These are phyloP conservation scores for Aplysina aerophoba DNA, from an alignment of 37 sponge, comb jelly and placozoan species.

Conservation along the genomic window DNA sequence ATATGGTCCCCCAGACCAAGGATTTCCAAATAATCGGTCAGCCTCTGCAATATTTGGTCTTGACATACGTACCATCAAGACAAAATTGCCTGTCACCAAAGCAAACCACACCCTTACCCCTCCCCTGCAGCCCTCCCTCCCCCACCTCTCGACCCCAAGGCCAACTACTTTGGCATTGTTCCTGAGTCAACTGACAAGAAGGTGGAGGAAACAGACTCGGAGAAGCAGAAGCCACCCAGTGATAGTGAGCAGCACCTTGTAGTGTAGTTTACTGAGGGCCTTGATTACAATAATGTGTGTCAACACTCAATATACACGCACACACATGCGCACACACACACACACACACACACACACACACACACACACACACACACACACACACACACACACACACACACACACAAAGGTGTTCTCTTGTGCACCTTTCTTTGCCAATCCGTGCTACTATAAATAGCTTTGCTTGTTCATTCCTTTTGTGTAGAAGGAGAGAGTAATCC, in stretches of 20 bases:
- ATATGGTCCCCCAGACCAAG: no score
- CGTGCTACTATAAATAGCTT: background rate
- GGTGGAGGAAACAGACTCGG: background rate
- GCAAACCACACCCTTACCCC: background rate
- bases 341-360: slow-evolving; percentile 44
- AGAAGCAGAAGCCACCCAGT: background rate
- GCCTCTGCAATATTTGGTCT: no score
- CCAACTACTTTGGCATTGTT: slow-evolving; percentile 6
- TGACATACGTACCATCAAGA: no score
- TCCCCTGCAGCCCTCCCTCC: slow-evolving; percentile 55
- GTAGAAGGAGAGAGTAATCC: background rate
- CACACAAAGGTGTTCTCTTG: background rate
- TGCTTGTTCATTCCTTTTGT: background rate
- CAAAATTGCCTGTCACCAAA: background rate
- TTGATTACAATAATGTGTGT: background rate
- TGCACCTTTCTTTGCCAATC: background rate
- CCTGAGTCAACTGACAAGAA: background rate
- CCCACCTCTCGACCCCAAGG: slow-evolving; percentile 49
- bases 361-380: slow-evolving; percentile 55
- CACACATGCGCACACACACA: background rate
- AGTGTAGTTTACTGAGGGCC: background rate
- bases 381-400: slow-evolving; percentile 39
- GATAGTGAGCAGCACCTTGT: background rate
- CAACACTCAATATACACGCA: background rate
- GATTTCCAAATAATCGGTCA: no score